Conservation (phyloP, 92 coral and sea anemone species). For the Pocillopora meandrina region DNA sequence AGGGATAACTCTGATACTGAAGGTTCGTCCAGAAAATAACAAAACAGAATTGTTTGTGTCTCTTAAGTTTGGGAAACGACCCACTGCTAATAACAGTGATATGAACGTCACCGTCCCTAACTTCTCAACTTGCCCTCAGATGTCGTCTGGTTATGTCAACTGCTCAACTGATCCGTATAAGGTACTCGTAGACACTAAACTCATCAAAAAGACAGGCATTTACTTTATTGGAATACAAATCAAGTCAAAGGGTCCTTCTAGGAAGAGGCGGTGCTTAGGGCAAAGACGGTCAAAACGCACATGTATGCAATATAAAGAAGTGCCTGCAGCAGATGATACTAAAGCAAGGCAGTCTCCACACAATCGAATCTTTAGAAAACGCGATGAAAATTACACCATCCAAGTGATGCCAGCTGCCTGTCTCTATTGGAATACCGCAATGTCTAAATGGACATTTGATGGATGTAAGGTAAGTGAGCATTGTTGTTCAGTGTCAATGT, state of each 20-base stretch:
- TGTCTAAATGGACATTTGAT: slow-evolving; percentile 40
- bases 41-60: slow-evolving; percentile 18
- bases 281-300: slow-evolving; percentile 19
- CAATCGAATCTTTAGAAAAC: not conserved
- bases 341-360: not conserved
- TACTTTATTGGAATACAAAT: slow-evolving; percentile 10
- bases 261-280: slow-evolving; percentile 14
- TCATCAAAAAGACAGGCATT: slow-evolving; percentile 13
- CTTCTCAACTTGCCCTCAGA: not conserved
- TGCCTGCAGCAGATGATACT: not conserved
- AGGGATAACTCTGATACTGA: slow-evolving; percentile 36
- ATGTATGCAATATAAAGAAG: slow-evolving; percentile 27
- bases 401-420: slow-evolving; percentile 57
- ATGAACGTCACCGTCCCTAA: slow-evolving; percentile 32
- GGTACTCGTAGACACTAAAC: slow-evolving; percentile 18
- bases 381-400: slow-evolving; percentile 27
- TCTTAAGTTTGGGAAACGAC: slow-evolving; percentile 26
- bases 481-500: too few species aligned
- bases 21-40: slow-evolving; percentile 45
- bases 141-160: slow-evolving; percentile 20
- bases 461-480: slow-evolving; percentile 53
- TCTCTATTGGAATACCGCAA: slow-evolving; percentile 47
- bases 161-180: slow-evolving; percentile 39
- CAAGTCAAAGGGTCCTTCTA: not conserved
- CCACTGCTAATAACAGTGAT: slow-evolving; percentile 32